Conservation (phyloP, 2,888 invertebrate species). For the Auanema sp. region DNA sequence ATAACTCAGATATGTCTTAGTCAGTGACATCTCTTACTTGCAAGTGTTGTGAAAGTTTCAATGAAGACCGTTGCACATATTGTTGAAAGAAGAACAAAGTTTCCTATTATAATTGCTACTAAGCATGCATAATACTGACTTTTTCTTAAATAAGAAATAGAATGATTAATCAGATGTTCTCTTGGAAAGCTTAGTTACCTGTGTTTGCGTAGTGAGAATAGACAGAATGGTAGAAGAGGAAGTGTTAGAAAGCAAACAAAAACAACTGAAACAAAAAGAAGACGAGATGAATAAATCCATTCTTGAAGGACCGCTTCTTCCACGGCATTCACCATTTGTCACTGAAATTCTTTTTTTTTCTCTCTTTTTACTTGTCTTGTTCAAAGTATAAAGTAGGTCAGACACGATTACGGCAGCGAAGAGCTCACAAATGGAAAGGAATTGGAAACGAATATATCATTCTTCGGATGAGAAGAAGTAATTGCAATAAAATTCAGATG, state of each 20-base stretch:
- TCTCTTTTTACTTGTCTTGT: too few relatives aligned
- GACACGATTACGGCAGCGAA: too few relatives aligned
- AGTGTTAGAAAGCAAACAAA: constrained; percentile 35
- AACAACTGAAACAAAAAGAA: constrained; percentile 36
- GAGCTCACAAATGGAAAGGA: too few relatives aligned
- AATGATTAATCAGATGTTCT: neutral
- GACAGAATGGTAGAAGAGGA: constrained; percentile 30
- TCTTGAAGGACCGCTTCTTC: constrained; percentile 27
- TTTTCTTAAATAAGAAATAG: constrained; percentile 19
- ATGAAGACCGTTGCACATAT: constrained; percentile 27
- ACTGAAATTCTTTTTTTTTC: too few relatives aligned
- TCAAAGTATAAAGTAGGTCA: too few relatives aligned
- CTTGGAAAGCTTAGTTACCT: neutral
- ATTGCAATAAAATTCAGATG: too few relatives aligned
- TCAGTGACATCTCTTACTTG: constrained; percentile 18
- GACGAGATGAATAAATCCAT: constrained; percentile 35
- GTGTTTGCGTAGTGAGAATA: constrained; percentile 22
- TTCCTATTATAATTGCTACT: constrained; percentile 37
- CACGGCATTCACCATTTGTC: neutral
- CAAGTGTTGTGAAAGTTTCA: constrained; percentile 22
- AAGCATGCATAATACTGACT: constrained; percentile 39
- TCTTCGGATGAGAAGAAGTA: too few relatives aligned
- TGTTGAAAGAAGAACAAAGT: constrained; percentile 30
- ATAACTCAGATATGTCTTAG: neutral
- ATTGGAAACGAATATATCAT: too few relatives aligned